phyloP scores from a whole-genome alignment of 2,797 vertebrate genomes.

The Champsocephalus esox region DNA sequence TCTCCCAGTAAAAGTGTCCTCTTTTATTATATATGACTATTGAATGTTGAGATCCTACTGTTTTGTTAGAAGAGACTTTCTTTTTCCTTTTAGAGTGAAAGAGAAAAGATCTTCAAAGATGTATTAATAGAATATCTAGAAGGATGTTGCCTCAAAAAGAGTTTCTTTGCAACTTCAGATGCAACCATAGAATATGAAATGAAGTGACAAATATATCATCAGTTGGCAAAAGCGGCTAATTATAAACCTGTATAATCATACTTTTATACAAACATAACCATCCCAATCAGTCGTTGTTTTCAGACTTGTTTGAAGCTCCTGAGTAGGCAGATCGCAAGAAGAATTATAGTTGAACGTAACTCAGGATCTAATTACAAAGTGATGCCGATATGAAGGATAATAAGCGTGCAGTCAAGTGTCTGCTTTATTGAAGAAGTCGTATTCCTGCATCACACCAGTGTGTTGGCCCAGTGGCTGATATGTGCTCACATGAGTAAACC shows the following conservation, averaged over 20 bases:
- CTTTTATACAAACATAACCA: neutral
- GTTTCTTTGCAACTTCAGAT: neutral
- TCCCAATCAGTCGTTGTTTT: constrained; percentile 5
- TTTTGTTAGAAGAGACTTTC: neutral
- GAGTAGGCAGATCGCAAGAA: neutral
- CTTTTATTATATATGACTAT: neutral
- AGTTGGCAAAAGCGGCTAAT: no score
- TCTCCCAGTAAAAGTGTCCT: neutral
- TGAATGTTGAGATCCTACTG: neutral
- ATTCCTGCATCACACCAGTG: neutral
- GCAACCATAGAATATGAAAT: neutral
- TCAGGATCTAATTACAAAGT: constrained; percentile 1
- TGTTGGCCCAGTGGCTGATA: neutral
- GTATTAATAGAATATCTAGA: neutral
- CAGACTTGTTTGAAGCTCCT: neutral
- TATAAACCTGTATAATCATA: neutral
- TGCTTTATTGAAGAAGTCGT: neutral
- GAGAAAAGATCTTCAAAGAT: neutral
- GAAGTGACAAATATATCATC: neutral
- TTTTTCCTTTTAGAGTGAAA: neutral
- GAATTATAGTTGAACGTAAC: neutral
- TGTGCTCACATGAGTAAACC: neutral
- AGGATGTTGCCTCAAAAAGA: no score
- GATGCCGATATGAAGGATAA: neutral
- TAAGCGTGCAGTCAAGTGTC: neutral